phyloP scores from a whole-genome alignment of 2,797 vertebrate species.

The Lepilemur septentrionalis region DNA sequence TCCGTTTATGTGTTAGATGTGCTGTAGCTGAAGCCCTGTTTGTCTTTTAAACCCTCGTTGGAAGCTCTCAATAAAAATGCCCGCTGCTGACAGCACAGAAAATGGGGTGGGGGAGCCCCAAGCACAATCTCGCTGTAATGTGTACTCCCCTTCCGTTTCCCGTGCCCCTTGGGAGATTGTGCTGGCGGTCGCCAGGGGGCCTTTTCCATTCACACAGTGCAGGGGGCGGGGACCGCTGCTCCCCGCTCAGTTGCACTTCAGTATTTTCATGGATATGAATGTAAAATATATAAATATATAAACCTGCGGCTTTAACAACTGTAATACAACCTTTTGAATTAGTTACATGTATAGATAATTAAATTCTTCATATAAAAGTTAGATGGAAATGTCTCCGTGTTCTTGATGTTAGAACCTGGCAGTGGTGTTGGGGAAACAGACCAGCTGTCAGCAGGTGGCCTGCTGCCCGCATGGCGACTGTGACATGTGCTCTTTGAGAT shows the following conservation, averaged over 20 bases:
- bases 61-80: constrained; percentile 77
- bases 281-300: constrained; percentile 92
- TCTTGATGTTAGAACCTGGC: constrained; percentile 78
- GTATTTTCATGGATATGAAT: constrained; percentile 90
- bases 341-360: constrained; percentile 92
- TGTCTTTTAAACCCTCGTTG: constrained; percentile 80
- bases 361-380: constrained; percentile 92
- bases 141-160: constrained; percentile 32
- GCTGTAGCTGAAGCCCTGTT: constrained; percentile 79
- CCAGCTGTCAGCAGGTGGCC: neutral
- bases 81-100: constrained; percentile 73
- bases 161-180: constrained; percentile 39
- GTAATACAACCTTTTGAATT: constrained; percentile 91
- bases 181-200: constrained; percentile 64
- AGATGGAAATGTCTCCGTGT: constrained; percentile 86
- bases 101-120: constrained; percentile 54
- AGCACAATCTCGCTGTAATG: constrained; percentile 76
- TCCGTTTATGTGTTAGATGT: constrained; percentile 78
- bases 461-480: accelerated
- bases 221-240: constrained; percentile 74
- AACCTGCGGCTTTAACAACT: constrained; percentile 91
- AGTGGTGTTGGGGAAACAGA: neutral
- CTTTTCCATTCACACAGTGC: constrained; percentile 63
- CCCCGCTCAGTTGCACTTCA: constrained; percentile 83
- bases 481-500: neutral